A percentile compares a stretch with the other conserved stretches of the same genome.
Evolutionary conservation across 2,113 vertebrate species (phyloP).

Genomic region (Lathamus discolor): DNA sequence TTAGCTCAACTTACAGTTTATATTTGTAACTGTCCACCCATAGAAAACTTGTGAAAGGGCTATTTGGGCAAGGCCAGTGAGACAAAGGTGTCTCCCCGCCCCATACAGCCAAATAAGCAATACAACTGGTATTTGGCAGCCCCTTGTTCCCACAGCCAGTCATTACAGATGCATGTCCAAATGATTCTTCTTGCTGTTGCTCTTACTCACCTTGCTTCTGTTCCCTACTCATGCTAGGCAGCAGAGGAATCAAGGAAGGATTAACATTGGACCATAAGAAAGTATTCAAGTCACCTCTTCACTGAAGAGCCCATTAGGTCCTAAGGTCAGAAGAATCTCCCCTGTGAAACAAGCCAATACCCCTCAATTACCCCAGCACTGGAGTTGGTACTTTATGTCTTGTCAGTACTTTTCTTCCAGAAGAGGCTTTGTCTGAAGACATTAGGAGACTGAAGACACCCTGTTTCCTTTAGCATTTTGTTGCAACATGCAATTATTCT

Average conservation of each 20-base stretch:
- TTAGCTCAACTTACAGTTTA: background rate
- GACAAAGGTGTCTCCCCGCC: background rate
- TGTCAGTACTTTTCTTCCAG: background rate
- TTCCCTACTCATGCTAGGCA: background rate
- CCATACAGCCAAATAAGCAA: background rate
- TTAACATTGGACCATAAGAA: background rate
- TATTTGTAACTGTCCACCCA: background rate
- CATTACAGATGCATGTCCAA: background rate
- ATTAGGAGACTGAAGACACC: background rate
- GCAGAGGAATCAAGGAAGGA: background rate
- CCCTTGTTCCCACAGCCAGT: background rate
- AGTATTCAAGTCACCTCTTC: background rate
- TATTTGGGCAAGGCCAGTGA: background rate
- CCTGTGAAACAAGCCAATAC: background rate
- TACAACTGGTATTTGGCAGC: background rate
- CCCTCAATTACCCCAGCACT: background rate
- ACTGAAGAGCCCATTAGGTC: background rate
- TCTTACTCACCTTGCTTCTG: background rate
- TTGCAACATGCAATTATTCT: background rate
- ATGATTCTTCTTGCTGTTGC: background rate
- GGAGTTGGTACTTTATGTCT: fast-evolving
- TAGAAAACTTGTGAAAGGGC: background rate
- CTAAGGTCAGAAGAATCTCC: background rate
- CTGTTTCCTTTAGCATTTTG: background rate
- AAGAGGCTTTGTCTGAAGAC: background rate